Conservation (phyloP, 2,113 vertebrate species). For the Indicator maculatus region DNA sequence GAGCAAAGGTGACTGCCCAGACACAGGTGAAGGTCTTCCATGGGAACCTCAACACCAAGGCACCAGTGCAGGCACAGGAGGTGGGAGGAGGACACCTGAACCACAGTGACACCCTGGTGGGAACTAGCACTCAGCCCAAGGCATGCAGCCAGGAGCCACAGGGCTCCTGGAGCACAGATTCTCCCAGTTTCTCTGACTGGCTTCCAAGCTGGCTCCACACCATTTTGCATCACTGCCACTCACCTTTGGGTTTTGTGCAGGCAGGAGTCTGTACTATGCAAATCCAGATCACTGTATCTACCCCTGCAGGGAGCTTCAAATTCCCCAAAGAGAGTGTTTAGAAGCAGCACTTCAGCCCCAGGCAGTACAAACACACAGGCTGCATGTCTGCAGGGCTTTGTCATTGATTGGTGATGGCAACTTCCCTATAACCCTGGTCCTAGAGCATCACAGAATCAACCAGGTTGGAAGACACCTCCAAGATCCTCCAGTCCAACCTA, state of each 20-base stretch:
- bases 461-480: too few species aligned
- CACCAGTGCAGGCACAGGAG: background rate
- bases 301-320: background rate
- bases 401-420: too few species aligned
- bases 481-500: too few species aligned
- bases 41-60: background rate
- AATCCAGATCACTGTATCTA: background rate
- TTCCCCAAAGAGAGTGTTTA: background rate
- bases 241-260: background rate
- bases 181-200: background rate
- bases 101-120: background rate
- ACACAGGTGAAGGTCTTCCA: background rate
- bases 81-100: background rate
- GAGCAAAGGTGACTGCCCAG: background rate
- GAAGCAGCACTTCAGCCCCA: background rate
- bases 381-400: too few species aligned
- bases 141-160: background rate
- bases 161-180: fast-evolving
- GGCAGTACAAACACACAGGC: too few species aligned
- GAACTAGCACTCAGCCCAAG: background rate
- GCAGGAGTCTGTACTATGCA: background rate
- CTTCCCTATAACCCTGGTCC: background rate
- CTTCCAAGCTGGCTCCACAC: background rate
- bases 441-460: too few species aligned
- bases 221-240: background rate